A percentile compares a stretch with the other conserved stretches of the same genome.
phyloP scores from a whole-genome alignment of 1,140 invertebrate species.

The Ectropis grisescens region DNA sequence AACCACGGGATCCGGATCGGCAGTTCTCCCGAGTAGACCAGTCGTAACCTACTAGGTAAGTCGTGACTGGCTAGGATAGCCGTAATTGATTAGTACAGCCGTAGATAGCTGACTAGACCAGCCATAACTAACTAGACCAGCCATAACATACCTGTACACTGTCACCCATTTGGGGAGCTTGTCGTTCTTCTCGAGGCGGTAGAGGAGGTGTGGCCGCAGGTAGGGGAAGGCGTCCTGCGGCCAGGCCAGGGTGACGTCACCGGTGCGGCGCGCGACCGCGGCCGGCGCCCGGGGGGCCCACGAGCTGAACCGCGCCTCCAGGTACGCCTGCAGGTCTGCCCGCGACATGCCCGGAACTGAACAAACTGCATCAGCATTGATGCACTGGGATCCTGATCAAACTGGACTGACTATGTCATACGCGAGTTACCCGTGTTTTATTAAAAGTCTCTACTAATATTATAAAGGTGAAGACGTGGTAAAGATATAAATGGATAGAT shows the following conservation, averaged over 20 bases:
- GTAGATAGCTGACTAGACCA: too few species aligned
- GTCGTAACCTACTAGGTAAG: too few species aligned
- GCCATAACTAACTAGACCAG: too few species aligned
- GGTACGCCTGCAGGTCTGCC: slow-evolving; percentile 22
- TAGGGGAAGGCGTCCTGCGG: slow-evolving; percentile 19
- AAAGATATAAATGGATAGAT: background rate
- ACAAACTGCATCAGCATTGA: too few species aligned
- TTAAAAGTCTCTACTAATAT: background rate
- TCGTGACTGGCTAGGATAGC: too few species aligned
- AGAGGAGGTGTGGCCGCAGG: slow-evolving; percentile 27
- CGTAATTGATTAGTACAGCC: too few species aligned
- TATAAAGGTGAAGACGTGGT: background rate
- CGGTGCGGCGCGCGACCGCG: slow-evolving; percentile 25
- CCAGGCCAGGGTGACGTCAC: slow-evolving; percentile 30
- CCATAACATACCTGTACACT: slow-evolving; percentile 50
- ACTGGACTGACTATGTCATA: background rate
- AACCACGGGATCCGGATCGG: too few species aligned
- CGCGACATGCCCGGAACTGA: too few species aligned
- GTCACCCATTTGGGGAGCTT: slow-evolving; percentile 45
- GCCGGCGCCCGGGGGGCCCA: slow-evolving; percentile 28
- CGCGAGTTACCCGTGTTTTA: background rate
- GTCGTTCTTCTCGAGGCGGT: slow-evolving; percentile 39
- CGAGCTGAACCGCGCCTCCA: slow-evolving; percentile 14
- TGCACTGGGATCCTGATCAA: too few species aligned
- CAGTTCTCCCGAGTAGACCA: too few species aligned